A percentile compares a stretch with the other conserved stretches of the same genome.
Evolutionary conservation across 1,140 invertebrate genomes (phyloP).

Genomic region (Hestina assimilis): DNA sequence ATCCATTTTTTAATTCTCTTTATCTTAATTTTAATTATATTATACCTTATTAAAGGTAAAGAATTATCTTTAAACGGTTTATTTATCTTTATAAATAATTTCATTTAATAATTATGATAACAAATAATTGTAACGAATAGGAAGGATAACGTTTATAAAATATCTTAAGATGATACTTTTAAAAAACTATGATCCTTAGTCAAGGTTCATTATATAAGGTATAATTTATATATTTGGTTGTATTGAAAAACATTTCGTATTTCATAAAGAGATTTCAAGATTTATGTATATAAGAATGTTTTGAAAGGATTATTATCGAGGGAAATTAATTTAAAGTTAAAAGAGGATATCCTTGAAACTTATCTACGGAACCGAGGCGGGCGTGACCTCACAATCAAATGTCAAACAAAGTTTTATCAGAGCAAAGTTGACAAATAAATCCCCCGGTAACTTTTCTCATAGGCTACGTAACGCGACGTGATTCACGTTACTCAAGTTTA

Average conservation of each 20-base stretch:
- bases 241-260: not conserved
- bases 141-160: no score
- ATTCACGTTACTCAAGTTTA: conserved; percentile 30
- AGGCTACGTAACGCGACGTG: conserved; percentile 41
- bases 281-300: conserved; percentile 15
- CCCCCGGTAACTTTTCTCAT: conserved; percentile 61
- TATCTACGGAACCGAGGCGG: conserved; percentile 44
- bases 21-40: no score
- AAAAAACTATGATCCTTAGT: no score
- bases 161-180: no score
- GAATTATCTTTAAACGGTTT: no score
- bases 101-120: no score
- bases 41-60: no score
- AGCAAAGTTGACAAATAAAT: conserved; percentile 74
- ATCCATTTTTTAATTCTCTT: no score
- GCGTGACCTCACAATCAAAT: conserved; percentile 67
- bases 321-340: conserved; percentile 56
- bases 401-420: conserved; percentile 73
- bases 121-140: no score
- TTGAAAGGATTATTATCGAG: conserved; percentile 38
- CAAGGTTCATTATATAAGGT: no score
- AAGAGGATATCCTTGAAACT: conserved; percentile 45
- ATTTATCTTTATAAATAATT: no score
- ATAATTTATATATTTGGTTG: no score
- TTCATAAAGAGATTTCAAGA: not conserved